A percentile compares a stretch with the other conserved stretches of the same genome.
Evolutionary conservation across 1,140 invertebrate species (phyloP).

Genomic region (Cherax quadricarinatus): DNA sequence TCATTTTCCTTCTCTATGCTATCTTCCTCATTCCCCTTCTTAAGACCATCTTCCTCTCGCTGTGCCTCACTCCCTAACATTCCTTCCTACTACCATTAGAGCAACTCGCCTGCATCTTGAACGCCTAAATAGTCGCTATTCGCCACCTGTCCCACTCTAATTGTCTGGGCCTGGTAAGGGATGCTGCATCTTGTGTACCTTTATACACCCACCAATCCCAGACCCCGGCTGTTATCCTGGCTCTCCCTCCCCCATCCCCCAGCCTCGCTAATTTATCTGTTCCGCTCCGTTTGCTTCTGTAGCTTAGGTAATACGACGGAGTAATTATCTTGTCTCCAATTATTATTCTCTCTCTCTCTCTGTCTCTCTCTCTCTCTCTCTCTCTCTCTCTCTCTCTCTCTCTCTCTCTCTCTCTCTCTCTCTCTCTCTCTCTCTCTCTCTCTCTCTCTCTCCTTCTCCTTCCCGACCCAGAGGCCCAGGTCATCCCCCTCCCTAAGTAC

Average conservation of each 20-base stretch:
- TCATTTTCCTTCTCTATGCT: too few relatives aligned
- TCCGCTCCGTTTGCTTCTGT: neutral
- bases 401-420: conserved; percentile 32
- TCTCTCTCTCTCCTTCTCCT: conserved; percentile 17
- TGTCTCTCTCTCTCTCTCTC: conserved; percentile 20
- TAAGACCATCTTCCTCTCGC: neutral
- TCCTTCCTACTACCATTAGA: neutral
- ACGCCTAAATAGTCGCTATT: neutral
- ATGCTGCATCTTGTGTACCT: neutral
- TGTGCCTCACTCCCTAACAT: neutral
- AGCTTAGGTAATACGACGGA: neutral
- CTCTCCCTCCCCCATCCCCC: neutral
- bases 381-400: conserved; percentile 28
- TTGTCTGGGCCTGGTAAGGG: neutral
- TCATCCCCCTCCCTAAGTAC: neutral
- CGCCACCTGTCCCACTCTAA: conserved; percentile 6
- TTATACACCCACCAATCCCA: conserved; percentile 10
- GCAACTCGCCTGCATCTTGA: neutral
- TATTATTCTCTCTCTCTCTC: neutral
- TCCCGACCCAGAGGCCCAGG: neutral
- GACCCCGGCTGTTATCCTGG: neutral
- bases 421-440: conserved; percentile 19
- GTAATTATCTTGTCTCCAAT: neutral
- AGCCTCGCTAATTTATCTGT: neutral
- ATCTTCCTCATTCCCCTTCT: neutral